Percentiles rank a stretch among this genome's conserved stretches.
These are phyloP conservation scores for Hafferia zeledoni DNA, from an alignment of 2,797 vertebrate genomes.

Conservation along the genomic window DNA sequence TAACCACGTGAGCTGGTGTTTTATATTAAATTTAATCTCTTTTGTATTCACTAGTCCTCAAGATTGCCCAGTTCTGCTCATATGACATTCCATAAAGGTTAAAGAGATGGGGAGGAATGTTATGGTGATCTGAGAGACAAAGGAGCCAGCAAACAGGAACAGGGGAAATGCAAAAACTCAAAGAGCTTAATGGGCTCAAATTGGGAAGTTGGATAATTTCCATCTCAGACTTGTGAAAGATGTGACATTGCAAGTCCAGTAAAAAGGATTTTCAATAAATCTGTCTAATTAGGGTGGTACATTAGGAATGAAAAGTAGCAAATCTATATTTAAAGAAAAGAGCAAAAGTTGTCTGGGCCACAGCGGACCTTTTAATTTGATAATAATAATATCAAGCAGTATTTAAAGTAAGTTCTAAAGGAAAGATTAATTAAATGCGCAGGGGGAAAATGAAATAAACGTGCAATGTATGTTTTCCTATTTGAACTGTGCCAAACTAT, in stretches of 20 bases:
- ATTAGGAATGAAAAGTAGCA: slow-evolving; percentile 49
- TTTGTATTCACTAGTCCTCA: neutral
- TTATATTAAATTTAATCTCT: neutral
- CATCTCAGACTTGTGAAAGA: slow-evolving; percentile 36
- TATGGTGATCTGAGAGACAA: neutral
- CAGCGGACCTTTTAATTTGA: neutral
- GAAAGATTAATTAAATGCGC: slow-evolving; percentile 23
- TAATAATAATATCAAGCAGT: slow-evolving; percentile 9
- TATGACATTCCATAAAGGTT: neutral
- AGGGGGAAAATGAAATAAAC: neutral
- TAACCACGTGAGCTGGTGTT: neutral
- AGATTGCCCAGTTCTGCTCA: neutral
- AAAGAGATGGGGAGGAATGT: neutral
- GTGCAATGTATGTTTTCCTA: neutral
- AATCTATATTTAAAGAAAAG: slow-evolving; percentile 52
- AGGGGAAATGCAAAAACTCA: slow-evolving; percentile 27
- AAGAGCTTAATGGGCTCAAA: slow-evolving; percentile 45
- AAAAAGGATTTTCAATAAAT: slow-evolving; percentile 60
- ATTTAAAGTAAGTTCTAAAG: slow-evolving; percentile 28
- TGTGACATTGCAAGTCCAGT: slow-evolving; percentile 37
- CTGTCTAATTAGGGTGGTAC: slow-evolving; percentile 39
- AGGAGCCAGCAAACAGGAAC: slow-evolving; percentile 6
- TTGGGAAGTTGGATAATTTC: slow-evolving; percentile 55
- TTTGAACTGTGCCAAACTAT: neutral
- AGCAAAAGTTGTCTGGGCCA: slow-evolving; percentile 24